Percentiles rank a stretch among this genome's conserved stretches.
Conservation (phyloP, 2,797 vertebrate genomes). For the Falco concolor region DNA sequence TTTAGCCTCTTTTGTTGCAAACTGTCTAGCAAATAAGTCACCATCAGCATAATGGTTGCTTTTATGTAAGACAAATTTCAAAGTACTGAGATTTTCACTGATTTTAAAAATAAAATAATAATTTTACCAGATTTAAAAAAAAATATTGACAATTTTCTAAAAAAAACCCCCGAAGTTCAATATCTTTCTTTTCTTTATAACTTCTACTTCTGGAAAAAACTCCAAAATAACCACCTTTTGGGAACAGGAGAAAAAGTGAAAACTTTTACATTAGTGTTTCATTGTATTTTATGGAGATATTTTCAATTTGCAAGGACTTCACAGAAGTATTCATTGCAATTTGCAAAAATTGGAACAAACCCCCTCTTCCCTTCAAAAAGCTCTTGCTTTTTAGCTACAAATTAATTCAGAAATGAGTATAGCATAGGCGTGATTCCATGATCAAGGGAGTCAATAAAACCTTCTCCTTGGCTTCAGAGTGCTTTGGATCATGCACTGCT, state of each 20-base stretch:
- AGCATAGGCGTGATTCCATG: not conserved
- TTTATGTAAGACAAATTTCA: not conserved
- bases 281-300: not conserved
- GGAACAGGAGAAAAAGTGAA: not conserved
- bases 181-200: not conserved
- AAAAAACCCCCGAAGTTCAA: too few relatives aligned
- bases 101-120: not conserved
- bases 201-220: not conserved
- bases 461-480: not conserved
- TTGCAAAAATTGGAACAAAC: not conserved
- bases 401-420: not conserved
- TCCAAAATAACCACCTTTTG: not conserved
- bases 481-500: not conserved
- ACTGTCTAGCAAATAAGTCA: not conserved
- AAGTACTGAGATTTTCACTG: not conserved
- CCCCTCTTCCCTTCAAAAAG: not conserved
- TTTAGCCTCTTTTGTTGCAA: not conserved
- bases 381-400: not conserved
- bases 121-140: not conserved
- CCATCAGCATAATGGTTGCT: not conserved
- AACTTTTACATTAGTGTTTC: not conserved
- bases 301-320: not conserved
- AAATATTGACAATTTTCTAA: not conserved
- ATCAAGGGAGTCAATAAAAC: not conserved
- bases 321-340: not conserved